Conservation (phyloP, 2,888 invertebrate genomes). For the Andrena minutula region DNA sequence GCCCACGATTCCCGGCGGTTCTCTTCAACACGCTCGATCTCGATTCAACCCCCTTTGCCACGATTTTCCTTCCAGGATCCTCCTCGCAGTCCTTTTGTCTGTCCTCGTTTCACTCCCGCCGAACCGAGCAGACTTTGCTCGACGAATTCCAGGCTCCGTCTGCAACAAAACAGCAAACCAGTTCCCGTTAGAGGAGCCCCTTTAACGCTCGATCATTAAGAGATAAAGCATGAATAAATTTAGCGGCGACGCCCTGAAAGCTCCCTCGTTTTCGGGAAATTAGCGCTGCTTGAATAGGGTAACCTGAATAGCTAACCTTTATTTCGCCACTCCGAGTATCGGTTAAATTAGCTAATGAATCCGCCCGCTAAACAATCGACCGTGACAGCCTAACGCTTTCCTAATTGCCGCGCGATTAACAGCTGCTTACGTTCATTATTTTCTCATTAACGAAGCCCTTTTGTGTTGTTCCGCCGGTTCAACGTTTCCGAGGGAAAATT, state of each 20-base stretch:
- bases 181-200: slow-evolving; percentile 57
- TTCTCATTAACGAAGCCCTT: background rate
- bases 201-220: slow-evolving; percentile 50
- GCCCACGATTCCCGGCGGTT: slow-evolving; percentile 21
- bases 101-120: background rate
- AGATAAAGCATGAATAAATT: slow-evolving; percentile 40
- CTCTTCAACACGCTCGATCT: slow-evolving; percentile 9
- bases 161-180: slow-evolving; percentile 68
- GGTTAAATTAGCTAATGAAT: slow-evolving; percentile 1
- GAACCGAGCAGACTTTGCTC: slow-evolving; percentile 37
- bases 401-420: slow-evolving; percentile 7
- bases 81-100: slow-evolving; percentile 43
- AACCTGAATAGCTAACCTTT: background rate
- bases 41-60: slow-evolving; percentile 10
- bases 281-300: background rate
- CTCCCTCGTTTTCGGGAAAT: slow-evolving; percentile 4
- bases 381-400: slow-evolving; percentile 4
- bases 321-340: background rate
- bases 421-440: slow-evolving; percentile 6
- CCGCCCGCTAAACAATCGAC: background rate
- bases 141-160: slow-evolving; percentile 25
- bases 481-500: background rate
- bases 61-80: slow-evolving; percentile 25
- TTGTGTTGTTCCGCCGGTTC: background rate
- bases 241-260: background rate